Evolutionary conservation across 1,140 invertebrate species (phyloP).

Genomic region (Samia ricini): DNA sequence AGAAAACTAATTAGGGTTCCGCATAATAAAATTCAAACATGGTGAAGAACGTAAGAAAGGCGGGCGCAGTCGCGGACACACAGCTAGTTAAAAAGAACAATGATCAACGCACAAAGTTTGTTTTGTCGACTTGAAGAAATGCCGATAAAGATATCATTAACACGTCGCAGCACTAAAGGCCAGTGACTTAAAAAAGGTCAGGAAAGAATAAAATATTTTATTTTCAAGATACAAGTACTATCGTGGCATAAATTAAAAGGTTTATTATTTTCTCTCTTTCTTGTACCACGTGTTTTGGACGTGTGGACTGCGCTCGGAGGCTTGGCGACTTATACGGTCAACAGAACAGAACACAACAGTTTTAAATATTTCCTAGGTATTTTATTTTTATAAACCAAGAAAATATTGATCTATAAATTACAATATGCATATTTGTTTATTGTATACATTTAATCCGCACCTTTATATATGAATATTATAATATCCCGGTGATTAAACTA

Average conservation of each 20-base stretch:
- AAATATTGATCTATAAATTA: neutral
- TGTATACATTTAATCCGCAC: too few species aligned
- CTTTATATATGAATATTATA: too few species aligned
- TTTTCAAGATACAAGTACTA: constrained; percentile 74
- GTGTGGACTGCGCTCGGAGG: constrained; percentile 40
- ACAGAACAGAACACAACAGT: constrained; percentile 25
- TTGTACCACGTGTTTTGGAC: constrained; percentile 60
- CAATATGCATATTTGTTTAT: too few species aligned
- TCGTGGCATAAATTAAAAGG: constrained; percentile 75
- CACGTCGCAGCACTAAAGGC: constrained; percentile 51
- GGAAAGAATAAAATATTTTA: constrained; percentile 61
- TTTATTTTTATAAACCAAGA: neutral
- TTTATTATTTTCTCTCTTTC: constrained; percentile 74
- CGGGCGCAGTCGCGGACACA: too few species aligned
- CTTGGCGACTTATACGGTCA: constrained; percentile 46
- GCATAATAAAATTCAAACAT: too few species aligned
- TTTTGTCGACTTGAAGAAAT: constrained; percentile 23
- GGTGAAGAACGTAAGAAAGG: too few species aligned
- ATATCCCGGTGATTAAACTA: too few species aligned
- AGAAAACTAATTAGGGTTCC: too few species aligned
- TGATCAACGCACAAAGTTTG: neutral
- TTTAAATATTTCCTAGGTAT: constrained; percentile 12
- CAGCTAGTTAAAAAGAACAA: neutral
- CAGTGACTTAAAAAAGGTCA: constrained; percentile 67
- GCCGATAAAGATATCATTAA: constrained; percentile 30